These are phyloP conservation scores for Macaria notata DNA, from an alignment of 2,888 invertebrate genomes.

Conservation along the genomic window DNA sequence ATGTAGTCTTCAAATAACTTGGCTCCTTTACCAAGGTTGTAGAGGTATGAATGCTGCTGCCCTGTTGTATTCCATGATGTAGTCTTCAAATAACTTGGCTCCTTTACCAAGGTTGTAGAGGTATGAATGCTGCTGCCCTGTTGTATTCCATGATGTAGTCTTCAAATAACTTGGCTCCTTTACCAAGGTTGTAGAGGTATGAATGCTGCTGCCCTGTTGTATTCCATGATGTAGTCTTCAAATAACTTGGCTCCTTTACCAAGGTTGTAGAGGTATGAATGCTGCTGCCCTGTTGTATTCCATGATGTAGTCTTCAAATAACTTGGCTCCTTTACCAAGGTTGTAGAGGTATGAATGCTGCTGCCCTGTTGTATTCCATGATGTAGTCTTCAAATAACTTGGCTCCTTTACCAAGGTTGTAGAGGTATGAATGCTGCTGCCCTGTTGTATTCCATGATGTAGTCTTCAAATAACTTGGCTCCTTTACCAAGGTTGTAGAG, in stretches of 20 bases:
- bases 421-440: too few relatives aligned
- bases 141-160: conserved; percentile 44
- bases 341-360: too few relatives aligned
- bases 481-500: neutral
- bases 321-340: neutral
- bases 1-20: conserved; percentile 46
- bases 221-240: conserved; percentile 43
- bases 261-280: too few relatives aligned
- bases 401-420: neutral
- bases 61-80: conserved; percentile 42
- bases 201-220: conserved; percentile 29
- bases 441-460: conserved; percentile 42
- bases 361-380: conserved; percentile 37
- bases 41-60: too few relatives aligned
- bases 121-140: conserved; percentile 17
- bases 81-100: conserved; percentile 42
- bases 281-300: conserved; percentile 35
- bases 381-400: conserved; percentile 46
- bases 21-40: neutral
- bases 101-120: neutral
- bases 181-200: too few relatives aligned
- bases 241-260: conserved; percentile 32
- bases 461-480: conserved; percentile 42
- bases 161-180: conserved; percentile 36
- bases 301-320: conserved; percentile 47